These are phyloP conservation scores for Heterochromis multidens DNA, from an alignment of 2,113 vertebrate species.

Conservation along the genomic window DNA sequence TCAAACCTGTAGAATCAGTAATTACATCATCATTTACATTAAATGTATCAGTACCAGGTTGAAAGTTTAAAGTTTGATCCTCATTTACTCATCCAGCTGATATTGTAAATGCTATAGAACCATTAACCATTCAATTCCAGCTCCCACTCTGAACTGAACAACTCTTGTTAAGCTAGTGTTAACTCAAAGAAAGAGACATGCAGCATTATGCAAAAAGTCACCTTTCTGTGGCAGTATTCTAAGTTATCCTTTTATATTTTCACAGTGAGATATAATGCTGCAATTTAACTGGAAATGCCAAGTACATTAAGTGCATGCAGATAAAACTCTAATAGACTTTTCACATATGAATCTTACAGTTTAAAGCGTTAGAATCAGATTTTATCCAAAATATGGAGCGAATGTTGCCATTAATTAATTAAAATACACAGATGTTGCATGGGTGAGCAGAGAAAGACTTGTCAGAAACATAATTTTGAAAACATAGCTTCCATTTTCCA, in stretches of 20 bases:
- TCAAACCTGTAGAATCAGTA: background rate
- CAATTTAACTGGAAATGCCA: background rate
- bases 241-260: background rate
- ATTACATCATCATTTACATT: background rate
- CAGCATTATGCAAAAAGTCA: background rate
- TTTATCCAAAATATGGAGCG: background rate
- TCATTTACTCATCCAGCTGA: background rate
- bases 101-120: background rate
- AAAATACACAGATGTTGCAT: rapidly evolving
- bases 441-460: background rate
- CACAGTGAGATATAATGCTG: background rate
- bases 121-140: background rate
- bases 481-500: background rate
- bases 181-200: background rate
- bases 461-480: background rate
- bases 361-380: background rate
- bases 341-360: background rate
- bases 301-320: background rate
- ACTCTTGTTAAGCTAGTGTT: background rate
- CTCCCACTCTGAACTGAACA: background rate
- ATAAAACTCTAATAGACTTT: background rate
- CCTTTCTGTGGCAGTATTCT: background rate
- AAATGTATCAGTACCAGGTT: background rate
- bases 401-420: background rate
- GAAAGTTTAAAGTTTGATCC: background rate